Percentiles rank a stretch among this genome's conserved stretches.
Evolutionary conservation across 2,113 vertebrate species (phyloP).

Genomic region (Phycodurus eques): DNA sequence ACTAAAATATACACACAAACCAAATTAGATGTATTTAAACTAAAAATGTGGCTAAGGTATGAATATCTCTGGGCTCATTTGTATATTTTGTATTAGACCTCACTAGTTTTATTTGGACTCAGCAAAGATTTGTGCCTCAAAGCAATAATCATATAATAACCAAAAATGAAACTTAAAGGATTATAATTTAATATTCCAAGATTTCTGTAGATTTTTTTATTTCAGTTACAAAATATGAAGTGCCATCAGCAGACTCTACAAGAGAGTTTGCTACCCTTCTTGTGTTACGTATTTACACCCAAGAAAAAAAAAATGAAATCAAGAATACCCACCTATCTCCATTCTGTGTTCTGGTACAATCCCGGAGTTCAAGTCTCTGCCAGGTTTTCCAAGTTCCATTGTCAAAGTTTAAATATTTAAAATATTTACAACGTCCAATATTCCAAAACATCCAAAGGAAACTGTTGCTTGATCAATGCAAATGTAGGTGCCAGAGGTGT

Average conservation of each 20-base stretch:
- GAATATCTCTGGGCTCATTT: no score
- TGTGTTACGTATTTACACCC: conserved; percentile 76
- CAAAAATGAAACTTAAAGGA: conserved; percentile 27
- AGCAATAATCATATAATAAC: not conserved
- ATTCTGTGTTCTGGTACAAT: conserved; percentile 34
- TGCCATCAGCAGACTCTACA: conserved; percentile 71
- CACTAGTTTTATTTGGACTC: no score
- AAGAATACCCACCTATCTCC: conserved; percentile 58
- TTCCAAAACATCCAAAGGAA: conserved; percentile 79
- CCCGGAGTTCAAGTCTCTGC: conserved; percentile 60
- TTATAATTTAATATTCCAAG: conserved; percentile 45
- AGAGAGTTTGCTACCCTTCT: conserved; percentile 67
- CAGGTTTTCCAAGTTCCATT: conserved; percentile 51
- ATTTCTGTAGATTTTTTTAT: conserved; percentile 74
- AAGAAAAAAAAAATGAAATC: conserved; percentile 42
- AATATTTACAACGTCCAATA: conserved; percentile 90
- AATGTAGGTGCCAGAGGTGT: conserved; percentile 47
- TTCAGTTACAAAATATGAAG: conserved; percentile 80
- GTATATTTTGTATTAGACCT: no score
- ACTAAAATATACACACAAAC: no score
- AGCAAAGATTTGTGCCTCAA: not conserved
- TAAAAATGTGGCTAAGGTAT: no score
- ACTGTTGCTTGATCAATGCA: conserved; percentile 50
- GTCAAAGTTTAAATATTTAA: conserved; percentile 88
- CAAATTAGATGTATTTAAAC: no score